Evolutionary conservation across 1,140 invertebrate species (phyloP).

Genomic region (Leguminivora glycinivorella): DNA sequence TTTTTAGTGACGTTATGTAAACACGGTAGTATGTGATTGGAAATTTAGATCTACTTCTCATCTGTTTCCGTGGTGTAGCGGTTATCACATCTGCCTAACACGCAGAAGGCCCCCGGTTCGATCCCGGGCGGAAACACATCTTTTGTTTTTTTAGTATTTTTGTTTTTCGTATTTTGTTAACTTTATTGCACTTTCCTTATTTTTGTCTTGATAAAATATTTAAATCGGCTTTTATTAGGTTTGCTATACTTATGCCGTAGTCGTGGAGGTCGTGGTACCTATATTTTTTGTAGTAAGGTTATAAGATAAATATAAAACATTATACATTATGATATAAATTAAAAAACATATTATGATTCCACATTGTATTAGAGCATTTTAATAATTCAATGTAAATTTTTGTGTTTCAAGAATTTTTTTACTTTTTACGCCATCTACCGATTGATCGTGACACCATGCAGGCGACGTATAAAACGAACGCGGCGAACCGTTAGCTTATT

Average conservation of each 20-base stretch:
- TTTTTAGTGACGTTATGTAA: background rate
- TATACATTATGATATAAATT: background rate
- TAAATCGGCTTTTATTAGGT: background rate
- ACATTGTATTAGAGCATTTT: background rate
- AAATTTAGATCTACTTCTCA: background rate
- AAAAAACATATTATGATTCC: background rate
- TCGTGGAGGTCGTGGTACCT: too few species aligned
- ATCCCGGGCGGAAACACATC: constrained; percentile 33
- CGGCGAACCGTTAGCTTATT: background rate
- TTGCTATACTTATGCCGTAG: too few species aligned
- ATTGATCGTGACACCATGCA: background rate
- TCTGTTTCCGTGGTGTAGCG: constrained; percentile 35
- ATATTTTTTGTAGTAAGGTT: too few species aligned
- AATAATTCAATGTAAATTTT: background rate
- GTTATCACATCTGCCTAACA: constrained; percentile 37
- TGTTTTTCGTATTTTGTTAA: too few species aligned
- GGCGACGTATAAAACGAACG: background rate
- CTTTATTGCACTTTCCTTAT: background rate
- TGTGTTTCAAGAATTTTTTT: background rate
- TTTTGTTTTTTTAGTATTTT: constrained; percentile 10
- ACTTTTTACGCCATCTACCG: background rate
- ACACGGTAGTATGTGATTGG: background rate
- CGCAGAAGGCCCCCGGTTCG: constrained; percentile 36
- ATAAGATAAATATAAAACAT: too few species aligned
- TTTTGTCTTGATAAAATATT: background rate